These are phyloP conservation scores for Sitophilus oryzae DNA, from an alignment of 1,140 invertebrate genomes.

Conservation along the genomic window DNA sequence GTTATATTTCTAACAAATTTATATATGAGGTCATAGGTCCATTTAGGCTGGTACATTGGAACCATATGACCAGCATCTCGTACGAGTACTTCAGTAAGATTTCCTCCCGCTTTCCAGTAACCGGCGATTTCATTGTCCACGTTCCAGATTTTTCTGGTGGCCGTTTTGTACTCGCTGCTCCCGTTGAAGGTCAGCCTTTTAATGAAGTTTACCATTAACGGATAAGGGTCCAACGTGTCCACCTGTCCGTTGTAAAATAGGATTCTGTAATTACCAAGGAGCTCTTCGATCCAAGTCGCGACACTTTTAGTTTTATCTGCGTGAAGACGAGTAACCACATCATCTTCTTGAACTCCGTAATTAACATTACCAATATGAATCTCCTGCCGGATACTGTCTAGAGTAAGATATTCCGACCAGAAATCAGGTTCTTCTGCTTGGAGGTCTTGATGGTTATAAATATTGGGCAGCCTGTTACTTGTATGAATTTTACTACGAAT, in stretches of 20 bases:
- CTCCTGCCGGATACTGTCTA: conserved; percentile 49
- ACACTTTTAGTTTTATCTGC: conserved; percentile 44
- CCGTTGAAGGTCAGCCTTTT: conserved; percentile 58
- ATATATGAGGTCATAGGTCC: conserved; percentile 67
- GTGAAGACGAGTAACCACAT: not conserved
- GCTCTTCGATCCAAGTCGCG: conserved; percentile 63
- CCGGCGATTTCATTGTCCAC: conserved; percentile 64
- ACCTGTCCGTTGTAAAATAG: conserved; percentile 76
- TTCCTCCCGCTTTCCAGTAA: conserved; percentile 60
- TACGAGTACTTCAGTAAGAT: conserved; percentile 68
- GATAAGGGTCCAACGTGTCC: conserved; percentile 78
- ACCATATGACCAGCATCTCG: conserved; percentile 77
- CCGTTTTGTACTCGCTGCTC: conserved; percentile 54
- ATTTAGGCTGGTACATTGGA: conserved; percentile 68
- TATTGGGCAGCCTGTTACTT: conserved; percentile 51
- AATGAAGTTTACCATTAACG: conserved; percentile 66
- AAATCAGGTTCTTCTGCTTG: conserved; percentile 10
- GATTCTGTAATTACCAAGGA: conserved; percentile 61
- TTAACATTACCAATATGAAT: conserved; percentile 48
- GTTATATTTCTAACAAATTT: conserved; percentile 58
- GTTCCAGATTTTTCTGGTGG: conserved; percentile 58
- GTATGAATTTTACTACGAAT: conserved; percentile 32
- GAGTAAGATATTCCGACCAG: not conserved
- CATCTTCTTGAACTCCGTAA: conserved; percentile 33
- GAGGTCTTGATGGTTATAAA: conserved; percentile 1